A percentile compares a stretch with the other conserved stretches of the same genome.
phyloP scores from a whole-genome alignment of 2,888 invertebrate genomes.

The Gibbula magus region DNA sequence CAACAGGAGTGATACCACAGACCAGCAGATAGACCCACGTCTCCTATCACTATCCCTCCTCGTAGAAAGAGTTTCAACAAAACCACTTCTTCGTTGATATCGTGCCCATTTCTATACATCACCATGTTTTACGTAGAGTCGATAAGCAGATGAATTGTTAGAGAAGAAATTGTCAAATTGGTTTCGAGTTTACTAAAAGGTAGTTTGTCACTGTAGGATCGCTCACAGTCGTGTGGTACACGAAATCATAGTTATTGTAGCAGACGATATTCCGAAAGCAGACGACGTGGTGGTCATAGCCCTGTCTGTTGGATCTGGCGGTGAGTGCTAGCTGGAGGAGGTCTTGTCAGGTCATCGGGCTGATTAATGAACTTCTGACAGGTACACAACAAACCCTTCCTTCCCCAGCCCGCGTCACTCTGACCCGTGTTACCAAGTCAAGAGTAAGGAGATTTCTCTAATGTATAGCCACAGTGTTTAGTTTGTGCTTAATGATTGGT shows the following conservation, averaged over 20 bases:
- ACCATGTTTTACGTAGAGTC: no score
- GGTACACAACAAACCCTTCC: not conserved
- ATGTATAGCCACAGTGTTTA: constrained; percentile 16
- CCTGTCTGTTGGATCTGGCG: not conserved
- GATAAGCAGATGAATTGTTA: not conserved
- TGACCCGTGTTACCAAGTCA: constrained; percentile 2
- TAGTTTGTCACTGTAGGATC: no score
- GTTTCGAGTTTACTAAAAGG: not conserved
- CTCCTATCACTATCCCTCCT: no score
- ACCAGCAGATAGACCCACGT: not conserved
- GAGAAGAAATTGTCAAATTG: not conserved
- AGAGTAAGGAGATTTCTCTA: not conserved
- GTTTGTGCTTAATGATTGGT: constrained; percentile 23
- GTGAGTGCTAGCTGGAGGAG: not conserved
- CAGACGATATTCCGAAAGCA: not conserved
- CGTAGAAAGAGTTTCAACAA: not conserved
- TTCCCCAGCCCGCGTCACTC: not conserved
- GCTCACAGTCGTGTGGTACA: no score
- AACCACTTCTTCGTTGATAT: not conserved
- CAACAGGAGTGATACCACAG: not conserved
- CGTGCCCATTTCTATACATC: no score
- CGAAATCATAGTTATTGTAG: not conserved
- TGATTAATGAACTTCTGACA: constrained; percentile 7
- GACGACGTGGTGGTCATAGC: constrained; percentile 4
- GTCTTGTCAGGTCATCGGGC: not conserved